A percentile compares a stretch with the other conserved stretches of the same genome.
Conservation (phyloP, 2,113 vertebrate genomes). For the Athene cunicularia region DNA sequence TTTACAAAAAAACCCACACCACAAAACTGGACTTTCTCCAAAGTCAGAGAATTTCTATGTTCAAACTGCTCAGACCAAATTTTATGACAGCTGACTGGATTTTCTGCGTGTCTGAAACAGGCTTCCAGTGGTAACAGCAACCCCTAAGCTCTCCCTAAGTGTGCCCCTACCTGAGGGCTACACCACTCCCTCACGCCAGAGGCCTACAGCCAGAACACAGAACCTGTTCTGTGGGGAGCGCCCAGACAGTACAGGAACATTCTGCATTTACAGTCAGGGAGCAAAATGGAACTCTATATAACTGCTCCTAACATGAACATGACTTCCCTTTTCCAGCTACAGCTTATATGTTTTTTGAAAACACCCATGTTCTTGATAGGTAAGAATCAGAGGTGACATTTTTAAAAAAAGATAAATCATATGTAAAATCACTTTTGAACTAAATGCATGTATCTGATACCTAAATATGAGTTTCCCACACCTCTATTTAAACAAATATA, state of each 20-base stretch:
- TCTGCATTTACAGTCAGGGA: not conserved
- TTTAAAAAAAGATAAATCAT: not conserved
- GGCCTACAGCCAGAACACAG: not conserved
- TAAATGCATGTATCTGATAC: not conserved
- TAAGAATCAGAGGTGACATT: not conserved
- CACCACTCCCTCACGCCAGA: not conserved
- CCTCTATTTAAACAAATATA: not conserved
- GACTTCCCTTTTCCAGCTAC: not conserved
- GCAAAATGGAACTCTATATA: not conserved
- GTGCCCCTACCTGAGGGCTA: not conserved
- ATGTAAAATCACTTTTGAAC: not conserved
- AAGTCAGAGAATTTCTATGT: not conserved
- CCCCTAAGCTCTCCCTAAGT: not conserved
- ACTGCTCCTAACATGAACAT: fast-evolving
- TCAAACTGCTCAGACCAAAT: not conserved
- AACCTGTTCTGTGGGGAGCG: not conserved
- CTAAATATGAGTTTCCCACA: not conserved
- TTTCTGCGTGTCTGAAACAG: not conserved
- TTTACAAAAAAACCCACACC: not conserved
- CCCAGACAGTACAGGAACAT: not conserved
- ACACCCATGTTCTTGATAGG: not conserved
- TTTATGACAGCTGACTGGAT: not conserved
- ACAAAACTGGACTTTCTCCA: not conserved
- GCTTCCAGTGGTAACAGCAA: not conserved
- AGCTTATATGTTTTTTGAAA: not conserved